Conservation (phyloP, 2,888 invertebrate species). For the Apodemia hepburni region DNA sequence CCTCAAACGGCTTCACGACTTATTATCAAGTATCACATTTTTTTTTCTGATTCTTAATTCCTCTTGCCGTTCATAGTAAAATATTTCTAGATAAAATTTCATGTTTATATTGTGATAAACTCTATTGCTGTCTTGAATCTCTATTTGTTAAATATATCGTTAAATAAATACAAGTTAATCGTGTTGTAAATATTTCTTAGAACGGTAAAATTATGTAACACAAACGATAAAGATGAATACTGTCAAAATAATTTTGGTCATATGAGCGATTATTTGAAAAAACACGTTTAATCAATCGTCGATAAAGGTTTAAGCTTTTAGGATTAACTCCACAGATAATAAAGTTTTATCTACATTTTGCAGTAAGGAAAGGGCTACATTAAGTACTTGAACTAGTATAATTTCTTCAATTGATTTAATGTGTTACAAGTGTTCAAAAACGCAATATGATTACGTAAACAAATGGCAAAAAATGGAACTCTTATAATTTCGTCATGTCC, state of each 20-base stretch:
- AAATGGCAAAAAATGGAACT: no score
- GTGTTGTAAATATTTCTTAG: not conserved
- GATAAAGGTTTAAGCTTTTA: conserved; percentile 2
- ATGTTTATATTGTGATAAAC: not conserved
- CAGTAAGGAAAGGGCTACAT: not conserved
- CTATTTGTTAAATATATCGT: not conserved
- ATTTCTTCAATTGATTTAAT: not conserved
- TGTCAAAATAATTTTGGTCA: not conserved
- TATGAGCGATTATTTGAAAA: not conserved
- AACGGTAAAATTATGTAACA: not conserved
- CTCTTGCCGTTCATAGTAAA: not conserved
- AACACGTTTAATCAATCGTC: not conserved
- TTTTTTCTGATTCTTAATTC: not conserved
- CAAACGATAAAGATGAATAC: not conserved
- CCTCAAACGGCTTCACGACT: no score
- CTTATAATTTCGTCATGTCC: no score
- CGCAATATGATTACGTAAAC: no score
- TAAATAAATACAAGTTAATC: conserved; percentile 5
- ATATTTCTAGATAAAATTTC: not conserved
- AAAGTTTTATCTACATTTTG: conserved; percentile 6
- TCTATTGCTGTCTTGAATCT: not conserved
- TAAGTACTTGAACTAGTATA: not conserved
- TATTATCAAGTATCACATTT: not conserved
- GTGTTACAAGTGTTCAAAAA: not conserved
- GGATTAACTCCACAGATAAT: conserved; percentile 1